These are phyloP conservation scores for Cantharis nigra DNA, from an alignment of 2,888 invertebrate genomes.

Conservation along the genomic window DNA sequence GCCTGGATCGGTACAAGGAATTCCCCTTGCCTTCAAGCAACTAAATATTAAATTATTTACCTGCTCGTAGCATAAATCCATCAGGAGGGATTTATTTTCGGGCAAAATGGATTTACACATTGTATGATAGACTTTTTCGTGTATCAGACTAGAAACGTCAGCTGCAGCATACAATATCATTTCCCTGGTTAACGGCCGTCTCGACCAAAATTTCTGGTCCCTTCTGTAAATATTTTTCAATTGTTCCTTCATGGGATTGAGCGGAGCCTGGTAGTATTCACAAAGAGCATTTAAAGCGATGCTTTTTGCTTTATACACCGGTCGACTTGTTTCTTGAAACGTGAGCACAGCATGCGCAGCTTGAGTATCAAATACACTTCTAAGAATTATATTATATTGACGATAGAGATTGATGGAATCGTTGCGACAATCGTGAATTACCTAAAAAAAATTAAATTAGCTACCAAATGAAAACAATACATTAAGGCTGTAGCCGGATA, in stretches of 20 bases:
- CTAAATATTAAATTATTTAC: constrained; percentile 41
- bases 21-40: background rate
- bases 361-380: constrained; percentile 88
- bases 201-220: constrained; percentile 85
- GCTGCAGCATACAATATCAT: constrained; percentile 91
- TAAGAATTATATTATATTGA: constrained; percentile 82
- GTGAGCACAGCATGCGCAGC: constrained; percentile 88
- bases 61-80: constrained; percentile 88
- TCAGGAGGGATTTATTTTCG: constrained; percentile 74
- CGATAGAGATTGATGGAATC: constrained; percentile 86
- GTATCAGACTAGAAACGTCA: constrained; percentile 84
- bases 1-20: no score
- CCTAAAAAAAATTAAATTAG: constrained; percentile 50
- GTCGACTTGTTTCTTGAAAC: constrained; percentile 85
- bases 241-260: constrained; percentile 91
- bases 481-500: no score
- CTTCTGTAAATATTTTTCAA: constrained; percentile 82
- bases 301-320: constrained; percentile 93
- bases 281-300: constrained; percentile 90
- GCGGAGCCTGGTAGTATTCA: constrained; percentile 83
- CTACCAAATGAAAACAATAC: no score
- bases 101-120: constrained; percentile 72
- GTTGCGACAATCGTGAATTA: constrained; percentile 91
- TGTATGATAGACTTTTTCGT: constrained; percentile 80
- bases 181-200: constrained; percentile 84